Evolutionary conservation across 2,888 invertebrate genomes (phyloP).

Genomic region (Macrophya alboannulata): DNA sequence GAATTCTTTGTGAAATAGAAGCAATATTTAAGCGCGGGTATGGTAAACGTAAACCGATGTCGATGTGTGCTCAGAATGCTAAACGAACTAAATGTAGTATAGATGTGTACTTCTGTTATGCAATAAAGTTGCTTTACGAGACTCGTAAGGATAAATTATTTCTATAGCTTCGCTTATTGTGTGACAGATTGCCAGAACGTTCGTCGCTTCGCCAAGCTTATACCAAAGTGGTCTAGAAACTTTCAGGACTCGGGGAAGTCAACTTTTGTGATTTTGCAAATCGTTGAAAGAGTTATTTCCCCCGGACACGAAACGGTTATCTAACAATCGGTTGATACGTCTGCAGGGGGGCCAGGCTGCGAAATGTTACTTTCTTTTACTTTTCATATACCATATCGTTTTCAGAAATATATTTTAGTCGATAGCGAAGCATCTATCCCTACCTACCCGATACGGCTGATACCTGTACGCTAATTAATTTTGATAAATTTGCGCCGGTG

Average conservation of each 20-base stretch:
- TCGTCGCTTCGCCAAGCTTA: constrained; percentile 12
- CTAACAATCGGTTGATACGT: not conserved
- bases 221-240: constrained; percentile 35
- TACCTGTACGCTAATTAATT: not conserved
- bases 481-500: not conserved
- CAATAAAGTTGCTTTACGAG: constrained; percentile 39
- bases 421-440: not conserved
- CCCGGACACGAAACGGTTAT: not conserved
- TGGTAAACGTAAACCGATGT: constrained; percentile 31
- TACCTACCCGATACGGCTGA: not conserved
- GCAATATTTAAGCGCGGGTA: not conserved
- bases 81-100: constrained; percentile 22
- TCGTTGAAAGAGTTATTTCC: constrained; percentile 14
- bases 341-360: not conserved
- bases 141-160: constrained; percentile 47
- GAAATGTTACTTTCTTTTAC: not conserved
- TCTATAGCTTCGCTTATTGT: constrained; percentile 26
- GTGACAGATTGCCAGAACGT: constrained; percentile 34
- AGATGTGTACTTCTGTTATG: constrained; percentile 2
- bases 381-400: not conserved
- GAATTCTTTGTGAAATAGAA: constrained; percentile 8
- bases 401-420: too few species aligned
- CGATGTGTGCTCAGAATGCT: constrained; percentile 13
- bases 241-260: constrained; percentile 3
- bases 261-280: constrained; percentile 33